Evolutionary conservation across 2,888 invertebrate genomes (phyloP).

Genomic region (Chloromyia formosa): DNA sequence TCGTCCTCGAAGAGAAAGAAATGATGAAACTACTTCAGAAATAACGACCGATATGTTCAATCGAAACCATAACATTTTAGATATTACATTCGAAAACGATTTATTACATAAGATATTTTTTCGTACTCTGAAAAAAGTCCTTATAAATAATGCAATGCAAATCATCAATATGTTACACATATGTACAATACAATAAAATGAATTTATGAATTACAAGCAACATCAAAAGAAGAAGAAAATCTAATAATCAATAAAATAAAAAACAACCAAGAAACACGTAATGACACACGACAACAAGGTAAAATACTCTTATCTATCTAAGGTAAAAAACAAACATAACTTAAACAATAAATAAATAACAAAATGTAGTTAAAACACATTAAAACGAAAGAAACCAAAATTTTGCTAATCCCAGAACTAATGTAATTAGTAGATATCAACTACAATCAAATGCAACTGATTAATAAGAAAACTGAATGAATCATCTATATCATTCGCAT

Average conservation of each 20-base stretch:
- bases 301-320: no score
- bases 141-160: not conserved
- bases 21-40: constrained; percentile 24
- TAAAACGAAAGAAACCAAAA: not conserved
- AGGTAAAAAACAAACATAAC: not conserved
- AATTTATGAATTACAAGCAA: no score
- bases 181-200: not conserved
- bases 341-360: not conserved
- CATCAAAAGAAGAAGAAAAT: no score
- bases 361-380: constrained; percentile 12
- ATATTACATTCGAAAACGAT: not conserved
- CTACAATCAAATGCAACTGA: constrained; percentile 6
- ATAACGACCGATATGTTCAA: constrained; percentile 13
- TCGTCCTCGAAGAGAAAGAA: constrained; percentile 40
- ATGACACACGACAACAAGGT: no score
- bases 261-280: not conserved
- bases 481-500: constrained; percentile 1
- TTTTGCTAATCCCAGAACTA: not conserved
- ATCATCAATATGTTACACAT: not conserved
- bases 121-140: no score
- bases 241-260: not conserved
- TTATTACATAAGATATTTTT: no score
- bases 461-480: not conserved
- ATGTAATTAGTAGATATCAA: not conserved
- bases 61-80: no score